These are phyloP conservation scores for Gobio gobio DNA, from an alignment of 2,113 vertebrate genomes.

Conservation along the genomic window DNA sequence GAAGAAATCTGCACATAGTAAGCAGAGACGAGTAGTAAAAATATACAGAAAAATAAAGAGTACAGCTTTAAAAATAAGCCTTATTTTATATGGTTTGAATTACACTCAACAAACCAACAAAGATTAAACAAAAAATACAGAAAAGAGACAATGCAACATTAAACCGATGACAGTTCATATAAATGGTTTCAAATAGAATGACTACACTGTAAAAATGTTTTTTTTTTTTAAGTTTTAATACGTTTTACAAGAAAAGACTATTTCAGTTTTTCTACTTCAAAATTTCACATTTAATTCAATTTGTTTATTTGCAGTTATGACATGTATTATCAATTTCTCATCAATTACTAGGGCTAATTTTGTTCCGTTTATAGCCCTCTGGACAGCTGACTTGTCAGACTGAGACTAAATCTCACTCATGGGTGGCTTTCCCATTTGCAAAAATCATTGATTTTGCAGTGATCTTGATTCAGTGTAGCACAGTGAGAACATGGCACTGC, in stretches of 20 bases:
- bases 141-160: slow-evolving; percentile 28
- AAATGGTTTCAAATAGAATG: slow-evolving; percentile 8
- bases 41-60: neutral
- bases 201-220: neutral
- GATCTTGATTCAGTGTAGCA: neutral
- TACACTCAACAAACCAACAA: slow-evolving; percentile 24
- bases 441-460: slow-evolving; percentile 4
- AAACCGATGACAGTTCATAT: neutral
- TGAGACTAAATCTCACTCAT: neutral
- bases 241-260: too few species aligned
- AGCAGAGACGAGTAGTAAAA: neutral
- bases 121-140: neutral
- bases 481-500: neutral
- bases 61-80: slow-evolving; percentile 16
- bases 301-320: too few species aligned
- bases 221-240: too few species aligned
- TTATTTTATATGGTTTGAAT: neutral
- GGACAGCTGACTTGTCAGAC: neutral
- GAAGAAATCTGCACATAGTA: slow-evolving; percentile 39
- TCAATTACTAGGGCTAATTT: too few species aligned
- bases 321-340: too few species aligned
- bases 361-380: neutral
- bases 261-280: too few species aligned
- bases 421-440: neutral
- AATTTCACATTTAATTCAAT: too few species aligned